These are phyloP conservation scores for Tubulanus polymorphus DNA, from an alignment of 2,888 invertebrate species.

Conservation along the genomic window DNA sequence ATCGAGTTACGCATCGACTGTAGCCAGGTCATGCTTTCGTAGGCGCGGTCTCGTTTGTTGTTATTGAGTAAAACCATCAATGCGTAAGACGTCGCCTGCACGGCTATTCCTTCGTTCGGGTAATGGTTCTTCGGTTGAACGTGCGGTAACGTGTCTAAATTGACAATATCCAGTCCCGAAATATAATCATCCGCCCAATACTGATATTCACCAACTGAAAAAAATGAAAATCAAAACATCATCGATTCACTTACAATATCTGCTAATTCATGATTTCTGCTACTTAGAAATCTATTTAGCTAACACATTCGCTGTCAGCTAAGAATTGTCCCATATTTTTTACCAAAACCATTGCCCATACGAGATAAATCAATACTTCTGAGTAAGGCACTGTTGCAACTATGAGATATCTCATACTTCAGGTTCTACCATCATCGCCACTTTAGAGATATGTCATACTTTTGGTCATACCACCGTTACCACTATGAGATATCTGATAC, in stretches of 20 bases:
- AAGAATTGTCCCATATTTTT: too few relatives aligned
- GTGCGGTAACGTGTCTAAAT: slow-evolving; percentile 63
- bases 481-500: too few relatives aligned
- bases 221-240: background rate
- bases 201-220: slow-evolving; percentile 29
- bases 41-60: slow-evolving; percentile 28
- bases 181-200: slow-evolving; percentile 46
- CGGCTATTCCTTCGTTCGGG: slow-evolving; percentile 87
- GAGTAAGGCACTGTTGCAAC: background rate
- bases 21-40: slow-evolving; percentile 49
- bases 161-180: slow-evolving; percentile 34
- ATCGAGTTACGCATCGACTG: slow-evolving; percentile 48
- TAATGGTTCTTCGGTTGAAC: slow-evolving; percentile 69
- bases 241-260: too few relatives aligned
- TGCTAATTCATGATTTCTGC: too few relatives aligned
- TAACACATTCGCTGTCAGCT: too few relatives aligned
- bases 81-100: slow-evolving; percentile 90
- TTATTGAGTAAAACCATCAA: slow-evolving; percentile 68
- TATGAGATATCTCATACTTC: slow-evolving; percentile 6
- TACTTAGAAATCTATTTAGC: too few relatives aligned
- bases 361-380: background rate
- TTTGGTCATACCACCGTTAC: too few relatives aligned
- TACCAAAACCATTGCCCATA: too few relatives aligned
- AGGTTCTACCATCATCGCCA: too few relatives aligned
- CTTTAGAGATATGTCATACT: too few relatives aligned